Evolutionary conservation across 2,797 vertebrate species (phyloP), one percentile per base, ranked within the genome.

Genomic region (Tokudaia tokunoshimensis): DNA sequence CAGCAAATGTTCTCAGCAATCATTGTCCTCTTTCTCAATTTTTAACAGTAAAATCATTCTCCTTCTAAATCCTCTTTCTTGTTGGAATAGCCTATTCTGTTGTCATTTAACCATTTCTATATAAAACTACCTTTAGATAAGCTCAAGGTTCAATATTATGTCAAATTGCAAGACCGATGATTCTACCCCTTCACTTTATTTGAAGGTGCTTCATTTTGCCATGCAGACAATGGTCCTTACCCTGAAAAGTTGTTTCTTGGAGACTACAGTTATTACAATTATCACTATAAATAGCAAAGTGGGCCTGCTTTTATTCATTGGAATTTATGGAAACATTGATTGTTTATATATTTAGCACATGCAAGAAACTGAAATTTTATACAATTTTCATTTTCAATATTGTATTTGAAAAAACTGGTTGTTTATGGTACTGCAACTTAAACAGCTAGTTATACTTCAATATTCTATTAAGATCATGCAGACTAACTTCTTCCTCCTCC

Each of bases 61-160:
- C 15, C 9, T 92, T 90, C 26, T 37, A 57, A 11, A 3, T 75
- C 9, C 24, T 0, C 1, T 76, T 41, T 10, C 65, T 78, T 41
- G 31, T 50, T 12, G 29, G 34, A 84, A 81, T 91, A 78, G 52
- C 10, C 19, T 81, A 55, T 47, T 89, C 15, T 12, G 47, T 3
- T 19, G 0, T 76, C 89, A 9, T 31, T 78, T 41, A 14, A 17
- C 52, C 65, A 50, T 0, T 82, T 78, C 41, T 94, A 8, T 70
- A 70, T 70, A 84, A 97, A 31, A 52, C 85, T 52, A 97, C 80
- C 34, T 37, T 31, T 76, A 75, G 76, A 87, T 87, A 50, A 78
- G 63, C 6, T 34, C 26, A 91, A 83, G 59, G 22, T 29, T 65
- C 91, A 24, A n/a, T 86, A 92, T 94, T 95, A 86, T 74, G 65